Percentiles rank a stretch among this genome's conserved stretches.
These are phyloP conservation scores for Xiphophorus couchianus DNA, from an alignment of 2,113 vertebrate genomes.

Conservation along the genomic window DNA sequence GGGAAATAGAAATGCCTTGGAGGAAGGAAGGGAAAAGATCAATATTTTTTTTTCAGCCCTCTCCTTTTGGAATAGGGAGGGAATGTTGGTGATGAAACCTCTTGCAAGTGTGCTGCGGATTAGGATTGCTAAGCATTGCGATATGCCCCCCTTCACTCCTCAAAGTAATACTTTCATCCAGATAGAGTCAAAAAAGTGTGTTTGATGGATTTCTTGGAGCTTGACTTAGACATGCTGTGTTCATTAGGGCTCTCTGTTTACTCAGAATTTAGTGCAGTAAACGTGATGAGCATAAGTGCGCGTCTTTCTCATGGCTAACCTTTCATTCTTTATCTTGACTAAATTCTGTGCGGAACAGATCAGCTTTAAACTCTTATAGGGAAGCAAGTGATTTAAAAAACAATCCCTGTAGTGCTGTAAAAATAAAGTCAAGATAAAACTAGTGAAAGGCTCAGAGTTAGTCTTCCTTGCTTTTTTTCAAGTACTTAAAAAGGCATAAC, in stretches of 20 bases:
- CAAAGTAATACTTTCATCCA: slow-evolving; percentile 74
- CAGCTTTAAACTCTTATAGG: slow-evolving; percentile 23
- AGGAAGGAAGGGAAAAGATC: slow-evolving; percentile 68
- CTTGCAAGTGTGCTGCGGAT: slow-evolving; percentile 76
- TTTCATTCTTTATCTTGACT: slow-evolving; percentile 45
- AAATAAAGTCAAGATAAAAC: slow-evolving; percentile 20
- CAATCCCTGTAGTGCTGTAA: neutral
- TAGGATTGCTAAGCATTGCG: slow-evolving; percentile 79
- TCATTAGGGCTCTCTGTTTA: slow-evolving; percentile 61
- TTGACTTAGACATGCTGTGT: slow-evolving; percentile 56
- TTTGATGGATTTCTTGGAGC: slow-evolving; percentile 72
- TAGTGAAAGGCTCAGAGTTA: neutral
- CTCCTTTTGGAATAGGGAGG: slow-evolving; percentile 61
- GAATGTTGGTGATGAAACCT: slow-evolving; percentile 79
- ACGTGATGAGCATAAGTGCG: slow-evolving; percentile 19
- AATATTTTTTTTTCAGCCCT: slow-evolving; percentile 58
- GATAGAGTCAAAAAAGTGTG: slow-evolving; percentile 44
- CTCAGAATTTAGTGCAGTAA: slow-evolving; percentile 55
- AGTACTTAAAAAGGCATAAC: slow-evolving; percentile 6
- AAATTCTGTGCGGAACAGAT: slow-evolving; percentile 42
- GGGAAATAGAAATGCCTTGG: slow-evolving; percentile 74
- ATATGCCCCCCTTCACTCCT: slow-evolving; percentile 62
- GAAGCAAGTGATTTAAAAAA: slow-evolving; percentile 31
- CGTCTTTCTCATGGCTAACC: slow-evolving; percentile 20
- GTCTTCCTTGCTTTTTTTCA: neutral